phyloP scores from a whole-genome alignment of 2,113 vertebrate species.

The Verasper variegatus region DNA sequence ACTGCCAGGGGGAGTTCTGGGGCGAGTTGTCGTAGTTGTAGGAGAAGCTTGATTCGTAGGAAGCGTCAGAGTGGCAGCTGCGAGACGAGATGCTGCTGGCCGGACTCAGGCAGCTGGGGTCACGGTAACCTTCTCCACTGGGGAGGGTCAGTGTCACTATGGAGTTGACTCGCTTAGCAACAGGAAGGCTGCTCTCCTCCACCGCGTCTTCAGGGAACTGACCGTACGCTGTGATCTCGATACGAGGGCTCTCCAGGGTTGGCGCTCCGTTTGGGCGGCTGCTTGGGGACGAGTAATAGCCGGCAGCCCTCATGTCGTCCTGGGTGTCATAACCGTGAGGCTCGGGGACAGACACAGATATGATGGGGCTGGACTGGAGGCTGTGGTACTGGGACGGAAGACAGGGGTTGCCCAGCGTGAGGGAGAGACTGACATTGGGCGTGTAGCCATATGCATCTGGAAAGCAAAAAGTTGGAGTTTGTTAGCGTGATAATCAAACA shows the following conservation, averaged over 20 bases:
- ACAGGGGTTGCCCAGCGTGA: conserved; percentile 87
- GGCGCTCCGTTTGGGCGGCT: conserved; percentile 88
- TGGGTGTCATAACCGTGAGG: conserved; percentile 83
- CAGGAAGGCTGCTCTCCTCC: conserved; percentile 84
- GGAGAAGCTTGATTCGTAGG: conserved; percentile 94
- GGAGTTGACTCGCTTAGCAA: conserved; percentile 85
- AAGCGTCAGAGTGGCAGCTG: conserved; percentile 96
- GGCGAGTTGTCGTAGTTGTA: conserved; percentile 92
- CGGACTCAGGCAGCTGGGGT: conserved; percentile 95
- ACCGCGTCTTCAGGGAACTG: conserved; percentile 90
- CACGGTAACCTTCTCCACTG: conserved; percentile 90
- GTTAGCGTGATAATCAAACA: conserved; percentile 65
- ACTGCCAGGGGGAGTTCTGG: conserved; percentile 97
- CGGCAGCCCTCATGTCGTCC: conserved; percentile 80
- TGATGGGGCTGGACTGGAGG: conserved; percentile 87
- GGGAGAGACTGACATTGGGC: conserved; percentile 85
- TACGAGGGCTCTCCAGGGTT: conserved; percentile 93
- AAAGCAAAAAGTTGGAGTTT: conserved; percentile 64
- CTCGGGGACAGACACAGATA: conserved; percentile 87
- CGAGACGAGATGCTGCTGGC: conserved; percentile 97
- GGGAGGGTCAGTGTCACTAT: conserved; percentile 93
- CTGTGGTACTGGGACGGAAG: conserved; percentile 89
- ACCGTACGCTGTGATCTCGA: conserved; percentile 95
- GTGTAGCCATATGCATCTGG: conserved; percentile 92
- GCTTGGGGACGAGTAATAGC: conserved; percentile 83